Evolutionary conservation across 2,797 vertebrate genomes (phyloP).

Genomic region (Sebastes trivittatus): DNA sequence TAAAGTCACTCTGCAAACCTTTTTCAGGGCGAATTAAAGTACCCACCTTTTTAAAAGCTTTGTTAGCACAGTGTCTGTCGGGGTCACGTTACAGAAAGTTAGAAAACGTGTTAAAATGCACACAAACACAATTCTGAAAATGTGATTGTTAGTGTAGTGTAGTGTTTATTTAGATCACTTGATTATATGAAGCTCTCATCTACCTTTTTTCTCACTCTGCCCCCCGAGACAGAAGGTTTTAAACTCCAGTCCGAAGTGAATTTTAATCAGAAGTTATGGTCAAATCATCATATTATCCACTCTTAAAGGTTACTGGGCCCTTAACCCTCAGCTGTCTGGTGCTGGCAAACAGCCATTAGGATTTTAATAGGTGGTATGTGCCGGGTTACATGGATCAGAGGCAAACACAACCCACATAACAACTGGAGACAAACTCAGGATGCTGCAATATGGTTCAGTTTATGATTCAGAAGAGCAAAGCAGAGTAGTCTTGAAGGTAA

Average conservation of each 20-base stretch:
- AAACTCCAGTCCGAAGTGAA: conserved; percentile 35
- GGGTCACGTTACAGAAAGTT: background rate
- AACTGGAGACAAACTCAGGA: background rate
- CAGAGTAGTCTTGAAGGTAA: background rate
- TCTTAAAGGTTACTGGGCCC: conserved; percentile 41
- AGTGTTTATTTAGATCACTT: background rate
- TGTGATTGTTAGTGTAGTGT: background rate
- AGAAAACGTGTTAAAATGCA: background rate
- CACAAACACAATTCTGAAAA: background rate
- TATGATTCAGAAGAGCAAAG: background rate
- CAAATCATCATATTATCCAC: conserved; percentile 44
- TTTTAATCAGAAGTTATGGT: conserved; percentile 44
- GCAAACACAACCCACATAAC: background rate
- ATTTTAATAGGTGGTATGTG: conserved; percentile 25
- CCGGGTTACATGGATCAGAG: conserved; percentile 12
- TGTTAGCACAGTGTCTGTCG: background rate
- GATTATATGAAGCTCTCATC: background rate
- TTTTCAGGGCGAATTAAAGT: conserved; percentile 15
- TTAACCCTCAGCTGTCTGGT: conserved; percentile 39
- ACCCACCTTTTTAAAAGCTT: background rate
- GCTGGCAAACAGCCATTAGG: conserved; percentile 36
- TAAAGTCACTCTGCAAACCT: background rate
- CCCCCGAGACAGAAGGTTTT: conserved; percentile 21
- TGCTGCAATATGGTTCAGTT: background rate
- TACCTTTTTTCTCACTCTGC: background rate